Evolutionary conservation across 1,140 invertebrate genomes (phyloP).

Genomic region (Laupala kohalensis): DNA sequence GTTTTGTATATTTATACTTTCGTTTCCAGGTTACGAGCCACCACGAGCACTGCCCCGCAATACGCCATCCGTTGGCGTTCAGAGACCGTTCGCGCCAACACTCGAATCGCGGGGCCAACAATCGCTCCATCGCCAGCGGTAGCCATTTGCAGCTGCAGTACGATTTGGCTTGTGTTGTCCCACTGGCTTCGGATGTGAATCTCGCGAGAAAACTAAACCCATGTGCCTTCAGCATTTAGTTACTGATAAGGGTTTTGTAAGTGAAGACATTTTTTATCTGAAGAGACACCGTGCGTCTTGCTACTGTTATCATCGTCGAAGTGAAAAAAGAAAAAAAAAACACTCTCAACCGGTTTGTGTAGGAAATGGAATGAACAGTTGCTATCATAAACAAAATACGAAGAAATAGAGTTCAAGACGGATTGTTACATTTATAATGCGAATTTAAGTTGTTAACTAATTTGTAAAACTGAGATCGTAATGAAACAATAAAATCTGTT

Average conservation of each 20-base stretch:
- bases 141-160: not conserved
- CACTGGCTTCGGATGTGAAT: not conserved
- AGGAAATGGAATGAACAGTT: no score
- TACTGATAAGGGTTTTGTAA: not conserved
- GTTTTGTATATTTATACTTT: no score
- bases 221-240: not conserved
- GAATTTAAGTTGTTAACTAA: not conserved
- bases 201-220: not conserved
- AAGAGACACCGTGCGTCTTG: not conserved
- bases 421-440: not conserved
- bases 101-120: conserved; percentile 40
- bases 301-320: not conserved
- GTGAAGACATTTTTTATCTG: not conserved
- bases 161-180: not conserved
- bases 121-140: conserved; percentile 28
- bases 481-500: no score
- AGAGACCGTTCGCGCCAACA: conserved; percentile 41
- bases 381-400: no score
- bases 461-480: not conserved
- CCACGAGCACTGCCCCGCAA: conserved; percentile 39
- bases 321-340: not conserved
- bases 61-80: conserved; percentile 51
- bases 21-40: conserved; percentile 35
- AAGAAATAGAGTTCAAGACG: not conserved
- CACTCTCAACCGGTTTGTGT: no score